These are phyloP conservation scores for Calcarius ornatus DNA, from an alignment of 2,113 vertebrate species.

Conservation along the genomic window DNA sequence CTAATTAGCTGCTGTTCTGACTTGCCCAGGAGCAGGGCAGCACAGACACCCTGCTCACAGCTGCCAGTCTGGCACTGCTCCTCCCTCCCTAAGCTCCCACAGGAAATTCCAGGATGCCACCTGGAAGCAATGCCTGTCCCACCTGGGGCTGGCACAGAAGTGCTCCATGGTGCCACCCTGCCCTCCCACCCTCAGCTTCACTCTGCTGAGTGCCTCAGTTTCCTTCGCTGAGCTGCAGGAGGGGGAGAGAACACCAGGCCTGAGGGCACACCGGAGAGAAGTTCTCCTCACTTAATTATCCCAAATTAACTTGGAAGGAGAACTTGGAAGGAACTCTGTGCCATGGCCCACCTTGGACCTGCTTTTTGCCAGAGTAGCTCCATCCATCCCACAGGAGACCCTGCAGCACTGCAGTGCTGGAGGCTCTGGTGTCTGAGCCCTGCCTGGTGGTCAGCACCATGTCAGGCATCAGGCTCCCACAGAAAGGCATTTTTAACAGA, in stretches of 20 bases:
- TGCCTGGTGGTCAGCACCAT: fast-evolving
- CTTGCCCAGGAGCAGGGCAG: neutral
- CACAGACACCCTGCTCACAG: neutral
- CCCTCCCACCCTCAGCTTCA: neutral
- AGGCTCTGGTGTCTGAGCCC: fast-evolving
- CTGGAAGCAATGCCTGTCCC: neutral
- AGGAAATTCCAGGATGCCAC: fast-evolving
- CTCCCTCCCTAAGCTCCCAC: neutral
- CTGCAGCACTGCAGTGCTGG: fast-evolving
- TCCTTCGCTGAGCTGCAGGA: fast-evolving
- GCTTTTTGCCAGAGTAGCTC: neutral
- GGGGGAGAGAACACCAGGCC: neutral
- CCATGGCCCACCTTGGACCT: fast-evolving
- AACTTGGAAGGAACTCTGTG: neutral
- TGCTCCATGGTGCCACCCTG: fast-evolving
- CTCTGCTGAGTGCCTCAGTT: fast-evolving
- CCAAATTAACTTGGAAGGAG: neutral
- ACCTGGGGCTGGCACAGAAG: neutral
- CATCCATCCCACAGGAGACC: fast-evolving
- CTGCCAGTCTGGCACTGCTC: neutral
- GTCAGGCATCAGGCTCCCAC: fast-evolving
- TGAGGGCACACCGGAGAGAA: fast-evolving
- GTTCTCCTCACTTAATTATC: neutral
- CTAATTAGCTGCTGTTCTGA: slow-evolving; percentile 6
- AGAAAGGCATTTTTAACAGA: fast-evolving